These are phyloP conservation scores for Drosophila truncata DNA, from an alignment of 1,140 invertebrate species.

Conservation along the genomic window DNA sequence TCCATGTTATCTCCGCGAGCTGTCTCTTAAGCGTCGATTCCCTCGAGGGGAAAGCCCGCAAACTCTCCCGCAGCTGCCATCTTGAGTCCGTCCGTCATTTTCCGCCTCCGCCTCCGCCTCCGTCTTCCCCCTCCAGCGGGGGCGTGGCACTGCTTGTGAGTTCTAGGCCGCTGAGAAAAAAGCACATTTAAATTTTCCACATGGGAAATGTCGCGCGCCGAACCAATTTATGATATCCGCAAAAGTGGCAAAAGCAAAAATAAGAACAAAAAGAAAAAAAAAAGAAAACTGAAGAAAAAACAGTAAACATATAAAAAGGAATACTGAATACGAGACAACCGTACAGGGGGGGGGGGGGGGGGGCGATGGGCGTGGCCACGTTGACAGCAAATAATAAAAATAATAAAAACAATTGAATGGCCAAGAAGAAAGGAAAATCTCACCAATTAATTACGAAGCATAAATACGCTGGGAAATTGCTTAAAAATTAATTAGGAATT, in stretches of 20 bases:
- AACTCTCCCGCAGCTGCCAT: constrained; percentile 22
- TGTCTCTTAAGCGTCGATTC: constrained; percentile 21
- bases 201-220: constrained; percentile 77
- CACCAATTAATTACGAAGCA: constrained; percentile 32
- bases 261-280: constrained; percentile 30
- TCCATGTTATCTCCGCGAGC: constrained; percentile 1
- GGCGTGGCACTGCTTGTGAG: constrained; percentile 22
- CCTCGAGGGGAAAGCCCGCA: neutral
- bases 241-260: constrained; percentile 66
- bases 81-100: constrained; percentile 38
- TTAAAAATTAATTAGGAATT: neutral
- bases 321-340: constrained; percentile 18
- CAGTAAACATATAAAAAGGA: constrained; percentile 32
- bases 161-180: constrained; percentile 38
- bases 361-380: constrained; percentile 50
- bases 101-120: neutral
- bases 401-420: constrained; percentile 30
- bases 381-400: constrained; percentile 64
- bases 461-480: constrained; percentile 29
- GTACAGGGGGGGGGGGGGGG: constrained; percentile 2
- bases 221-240: constrained; percentile 82
- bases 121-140: neutral
- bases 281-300: constrained; percentile 12
- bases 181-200: constrained; percentile 79
- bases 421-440: constrained; percentile 2